Evolutionary conservation across 37 sponge, comb jelly and placozoan species (phyloP), one percentile per base, ranked within the genome.

Genomic region (Cliona cf. orientalis): DNA sequence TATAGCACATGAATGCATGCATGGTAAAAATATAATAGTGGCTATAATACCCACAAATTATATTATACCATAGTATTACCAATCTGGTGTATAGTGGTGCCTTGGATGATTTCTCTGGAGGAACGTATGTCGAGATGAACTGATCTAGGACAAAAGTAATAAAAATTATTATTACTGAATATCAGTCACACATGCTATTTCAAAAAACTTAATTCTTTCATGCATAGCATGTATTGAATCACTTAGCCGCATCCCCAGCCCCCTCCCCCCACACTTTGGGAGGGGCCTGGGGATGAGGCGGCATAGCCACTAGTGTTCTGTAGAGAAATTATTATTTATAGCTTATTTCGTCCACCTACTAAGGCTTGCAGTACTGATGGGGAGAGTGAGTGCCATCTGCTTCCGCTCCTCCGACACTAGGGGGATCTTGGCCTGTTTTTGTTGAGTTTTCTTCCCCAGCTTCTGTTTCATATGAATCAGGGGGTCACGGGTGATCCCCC

Each of bases 41-140:
- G 25, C 12, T 61, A 21, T n/a, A 61, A n/a, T 21, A 61, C 63
- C 12, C 26, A 71, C 36, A 29, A 1, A 70, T 1, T 46, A 9
- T 25, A 25, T 23, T 43, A 32, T 60, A 49, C 44, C 82, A 58
- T n/a, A n/a, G n/a, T n/a, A n/a, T n/a, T 62, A 82, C 89, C 72
- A 35, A 32, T 43, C 42, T 58, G 3, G 86, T 75, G 64, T 56
- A 85, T 0, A 79, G 9, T 66, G 90, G 81, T 28, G 86, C 75
- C 33, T 58, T 84, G 4, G 90, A 85, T 70, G 69, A 84, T 35
- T 69, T 84, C 34, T 90, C 90, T 36, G 75, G 56, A 45, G 90
- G 90, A 3, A 74, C 42, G 31, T 69, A 46, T 0, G 26, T 25
- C 2, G 82, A 32, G 1, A 89, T 74, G 17, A 75, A 28, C n/a